Conservation (phyloP, 2,888 invertebrate genomes). For the Bruchidius siliquastri region DNA sequence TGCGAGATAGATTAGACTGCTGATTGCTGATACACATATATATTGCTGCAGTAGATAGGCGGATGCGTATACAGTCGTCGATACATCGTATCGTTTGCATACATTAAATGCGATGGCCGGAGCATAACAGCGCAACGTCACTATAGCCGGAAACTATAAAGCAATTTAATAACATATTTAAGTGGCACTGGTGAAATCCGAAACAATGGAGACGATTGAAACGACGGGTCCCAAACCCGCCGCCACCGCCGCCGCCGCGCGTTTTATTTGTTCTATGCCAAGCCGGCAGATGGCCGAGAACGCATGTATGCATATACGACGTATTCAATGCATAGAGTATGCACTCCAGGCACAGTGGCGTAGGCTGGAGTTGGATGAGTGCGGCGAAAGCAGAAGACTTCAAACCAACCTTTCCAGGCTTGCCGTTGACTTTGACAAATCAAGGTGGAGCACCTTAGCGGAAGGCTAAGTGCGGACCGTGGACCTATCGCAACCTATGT, state of each 20-base stretch:
- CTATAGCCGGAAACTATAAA: constrained; percentile 44
- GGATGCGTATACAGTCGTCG: too few species aligned
- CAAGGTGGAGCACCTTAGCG: too few species aligned
- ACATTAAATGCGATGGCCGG: constrained; percentile 36
- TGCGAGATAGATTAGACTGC: too few species aligned
- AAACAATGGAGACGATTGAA: constrained; percentile 37
- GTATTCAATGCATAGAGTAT: neutral
- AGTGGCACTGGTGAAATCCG: constrained; percentile 44
- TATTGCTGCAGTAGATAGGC: too few species aligned
- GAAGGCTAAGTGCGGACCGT: too few species aligned
- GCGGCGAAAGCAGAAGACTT: too few species aligned
- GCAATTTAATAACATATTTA: constrained; percentile 49
- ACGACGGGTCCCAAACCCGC: neutral
- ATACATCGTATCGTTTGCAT: constrained; percentile 42
- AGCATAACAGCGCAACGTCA: neutral
- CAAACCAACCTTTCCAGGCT: too few species aligned
- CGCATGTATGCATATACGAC: neutral
- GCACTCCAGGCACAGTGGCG: neutral
- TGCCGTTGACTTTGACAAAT: too few species aligned
- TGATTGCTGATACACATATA: too few species aligned
- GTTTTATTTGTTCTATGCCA: constrained; percentile 42
- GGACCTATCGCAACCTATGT: too few species aligned
- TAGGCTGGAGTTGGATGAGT: neutral
- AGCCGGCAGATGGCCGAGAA: neutral
- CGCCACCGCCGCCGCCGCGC: too few species aligned